Base-by-base conservation (phyloP, 2,797 vertebrate genomes). In the Etheostoma nigrum region DNA sequence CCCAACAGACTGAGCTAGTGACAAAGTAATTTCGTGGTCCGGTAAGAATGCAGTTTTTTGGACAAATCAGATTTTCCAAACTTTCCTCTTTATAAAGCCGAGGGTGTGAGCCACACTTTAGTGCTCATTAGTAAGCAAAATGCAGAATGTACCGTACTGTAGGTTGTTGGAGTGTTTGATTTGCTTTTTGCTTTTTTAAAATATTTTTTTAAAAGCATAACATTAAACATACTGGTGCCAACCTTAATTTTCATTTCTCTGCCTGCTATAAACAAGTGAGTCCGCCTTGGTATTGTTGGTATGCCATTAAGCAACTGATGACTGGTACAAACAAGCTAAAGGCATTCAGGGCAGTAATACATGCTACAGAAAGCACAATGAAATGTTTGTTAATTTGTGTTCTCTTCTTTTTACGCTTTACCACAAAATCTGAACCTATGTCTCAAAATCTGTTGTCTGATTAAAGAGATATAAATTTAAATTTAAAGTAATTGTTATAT, bases 291-390 rank as follows among this genome's bases (percentile, higher is more conserved):
- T 76, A 79, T 81, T 74, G 21, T 21, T 72, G 72, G 84, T 65
- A 82, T 82, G 73, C 27, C 42, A 86, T 65, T 86, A 57, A 83
- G 75, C 66, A 87, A 83, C 65, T 30, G 40, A 67, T 66, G 54
- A 72, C 86, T 74, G 76, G 85, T 77, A 69, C 72, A 49, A 74
- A 91, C 86, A 88, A 68, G 82, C 58, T 63, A 2, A 53, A 79
- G 19, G 66, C 23, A 74, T 81, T 68, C 49, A 57, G 36, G 69
- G 25, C 15, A 49, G 49, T 27, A 49, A 33, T 53, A 16, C 14
- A 69, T 62, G 63, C 44, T 8, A 42, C 19, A 61, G 57, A 16
- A 61, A 77, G 55, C 54, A 27, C 55, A 53, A 40, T 59, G 12
- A 63, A 36, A 40, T 65, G 25, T 49, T 5, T 36, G 14, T 49